phyloP scores from a whole-genome alignment of 2,888 invertebrate genomes.

The Pollenia amentaria region DNA sequence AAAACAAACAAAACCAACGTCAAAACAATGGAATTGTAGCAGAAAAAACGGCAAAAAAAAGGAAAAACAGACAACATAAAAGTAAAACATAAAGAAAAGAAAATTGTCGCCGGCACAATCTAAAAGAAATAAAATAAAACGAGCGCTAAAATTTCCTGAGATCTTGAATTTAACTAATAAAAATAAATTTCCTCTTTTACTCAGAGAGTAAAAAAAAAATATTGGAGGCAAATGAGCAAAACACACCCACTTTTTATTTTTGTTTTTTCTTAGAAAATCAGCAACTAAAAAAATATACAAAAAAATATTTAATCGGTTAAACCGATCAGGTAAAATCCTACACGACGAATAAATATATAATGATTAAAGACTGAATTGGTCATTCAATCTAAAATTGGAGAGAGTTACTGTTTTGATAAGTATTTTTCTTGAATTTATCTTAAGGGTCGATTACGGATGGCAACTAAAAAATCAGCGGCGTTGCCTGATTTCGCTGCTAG shows the following conservation, averaged over 20 bases:
- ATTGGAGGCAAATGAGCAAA: constrained; percentile 47
- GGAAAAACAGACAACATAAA: constrained; percentile 25
- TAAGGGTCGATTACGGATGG: no score
- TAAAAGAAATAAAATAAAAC: constrained; percentile 24
- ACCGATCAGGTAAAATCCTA: no score
- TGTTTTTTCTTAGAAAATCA: constrained; percentile 8
- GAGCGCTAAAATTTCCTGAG: constrained; percentile 13
- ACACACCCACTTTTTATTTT: constrained; percentile 69
- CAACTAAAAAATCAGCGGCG: no score
- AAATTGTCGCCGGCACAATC: constrained; percentile 67
- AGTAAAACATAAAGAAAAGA: constrained; percentile 21
- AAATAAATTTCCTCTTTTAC: constrained; percentile 15
- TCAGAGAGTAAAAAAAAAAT: constrained; percentile 12
- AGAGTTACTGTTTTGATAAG: no score
- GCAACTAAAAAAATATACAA: no score
- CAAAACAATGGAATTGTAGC: constrained; percentile 56
- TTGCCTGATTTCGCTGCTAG: no score
- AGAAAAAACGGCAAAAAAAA: constrained; percentile 14
- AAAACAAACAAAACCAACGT: constrained; percentile 65
- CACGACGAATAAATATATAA: no score
- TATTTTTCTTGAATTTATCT: no score
- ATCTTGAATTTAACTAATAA: constrained; percentile 29
- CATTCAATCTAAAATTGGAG: no score
- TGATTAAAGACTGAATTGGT: no score
- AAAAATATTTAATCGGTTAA: no score